Evolutionary conservation across 1,140 invertebrate genomes (phyloP).

Genomic region (Polypedilum pembai): DNA sequence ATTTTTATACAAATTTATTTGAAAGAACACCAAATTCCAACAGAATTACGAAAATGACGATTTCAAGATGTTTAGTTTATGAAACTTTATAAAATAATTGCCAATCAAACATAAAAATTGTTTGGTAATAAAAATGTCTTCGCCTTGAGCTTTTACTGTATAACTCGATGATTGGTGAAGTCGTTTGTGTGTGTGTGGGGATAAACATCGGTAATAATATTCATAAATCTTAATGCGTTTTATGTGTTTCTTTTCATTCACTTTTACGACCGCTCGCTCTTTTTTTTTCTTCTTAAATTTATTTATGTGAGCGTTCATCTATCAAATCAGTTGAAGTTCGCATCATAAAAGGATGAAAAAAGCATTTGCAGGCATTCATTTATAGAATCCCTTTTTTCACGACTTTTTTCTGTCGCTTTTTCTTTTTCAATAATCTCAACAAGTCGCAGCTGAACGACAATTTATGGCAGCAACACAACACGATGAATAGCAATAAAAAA

Average conservation of each 20-base stretch:
- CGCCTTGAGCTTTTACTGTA: no score
- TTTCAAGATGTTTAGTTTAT: no score
- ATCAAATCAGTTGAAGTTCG: not conserved
- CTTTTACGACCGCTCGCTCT: not conserved
- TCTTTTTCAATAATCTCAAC: not conserved
- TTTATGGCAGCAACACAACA: no score
- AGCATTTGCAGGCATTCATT: not conserved
- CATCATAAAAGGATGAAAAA: slow-evolving; percentile 10
- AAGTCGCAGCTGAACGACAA: not conserved
- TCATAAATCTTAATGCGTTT: slow-evolving; percentile 18
- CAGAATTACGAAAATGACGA: no score
- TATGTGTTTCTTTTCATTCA: slow-evolving; percentile 18
- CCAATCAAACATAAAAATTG: no score
- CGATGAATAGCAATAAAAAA: no score
- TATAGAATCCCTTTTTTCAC: not conserved
- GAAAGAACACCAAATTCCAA: no score
- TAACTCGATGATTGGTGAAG: not conserved
- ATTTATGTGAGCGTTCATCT: not conserved
- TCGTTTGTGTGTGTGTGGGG: not conserved
- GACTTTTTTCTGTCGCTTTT: not conserved
- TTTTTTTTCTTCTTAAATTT: not conserved
- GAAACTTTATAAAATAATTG: no score
- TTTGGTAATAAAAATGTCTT: no score
- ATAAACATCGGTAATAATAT: slow-evolving; percentile 14
- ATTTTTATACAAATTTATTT: no score